Conservation (phyloP, 1,140 invertebrate species). For the Sipha flava region DNA sequence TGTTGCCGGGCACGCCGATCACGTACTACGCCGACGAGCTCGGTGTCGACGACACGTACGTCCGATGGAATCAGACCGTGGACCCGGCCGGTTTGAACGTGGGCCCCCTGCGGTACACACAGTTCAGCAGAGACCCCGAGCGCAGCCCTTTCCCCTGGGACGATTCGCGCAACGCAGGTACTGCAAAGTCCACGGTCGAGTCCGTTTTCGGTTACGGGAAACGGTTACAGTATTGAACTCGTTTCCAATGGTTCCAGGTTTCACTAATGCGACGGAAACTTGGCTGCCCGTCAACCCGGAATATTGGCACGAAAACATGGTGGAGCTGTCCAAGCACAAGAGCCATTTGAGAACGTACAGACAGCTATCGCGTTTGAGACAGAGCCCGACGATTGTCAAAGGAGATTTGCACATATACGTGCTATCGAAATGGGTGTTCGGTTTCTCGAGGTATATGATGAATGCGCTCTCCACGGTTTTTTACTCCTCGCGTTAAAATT, state of each 20-base stretch:
- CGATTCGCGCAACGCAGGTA: slow-evolving; percentile 37
- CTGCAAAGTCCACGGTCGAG: no score
- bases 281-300: slow-evolving; percentile 58
- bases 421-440: slow-evolving; percentile 10
- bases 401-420: neutral
- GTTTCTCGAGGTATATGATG: slow-evolving; percentile 30
- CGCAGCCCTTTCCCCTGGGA: slow-evolving; percentile 71
- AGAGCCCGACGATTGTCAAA: neutral
- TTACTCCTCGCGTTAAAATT: no score
- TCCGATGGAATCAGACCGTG: slow-evolving; percentile 24
- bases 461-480: no score
- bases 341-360: slow-evolving; percentile 22
- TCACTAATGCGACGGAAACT: slow-evolving; percentile 50
- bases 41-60: slow-evolving; percentile 18
- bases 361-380: neutral
- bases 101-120: neutral
- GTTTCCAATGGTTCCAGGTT: slow-evolving; percentile 44
- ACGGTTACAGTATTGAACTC: neutral
- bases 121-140: slow-evolving; percentile 52
- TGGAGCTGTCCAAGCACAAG: slow-evolving; percentile 27
- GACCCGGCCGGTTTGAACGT: slow-evolving; percentile 20
- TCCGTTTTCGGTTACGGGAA: no score
- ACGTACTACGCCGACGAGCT: slow-evolving; percentile 37
- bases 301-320: slow-evolving; percentile 48
- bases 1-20: slow-evolving; percentile 58